These are phyloP conservation scores for Gerris lacustris DNA, from an alignment of 2,888 invertebrate genomes.

Conservation along the genomic window DNA sequence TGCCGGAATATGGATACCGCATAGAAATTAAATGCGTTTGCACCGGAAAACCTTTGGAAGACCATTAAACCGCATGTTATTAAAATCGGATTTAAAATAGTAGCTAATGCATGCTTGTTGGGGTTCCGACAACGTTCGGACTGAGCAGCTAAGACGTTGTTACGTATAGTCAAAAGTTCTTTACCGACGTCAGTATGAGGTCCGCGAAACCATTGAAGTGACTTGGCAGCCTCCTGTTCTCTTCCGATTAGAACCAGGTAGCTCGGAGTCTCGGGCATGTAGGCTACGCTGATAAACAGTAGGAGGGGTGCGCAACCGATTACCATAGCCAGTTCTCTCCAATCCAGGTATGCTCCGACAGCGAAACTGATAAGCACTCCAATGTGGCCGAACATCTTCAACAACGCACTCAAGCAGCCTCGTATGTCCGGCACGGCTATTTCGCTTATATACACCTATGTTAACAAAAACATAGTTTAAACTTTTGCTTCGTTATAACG, in stretches of 20 bases:
- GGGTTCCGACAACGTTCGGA: conserved; percentile 26
- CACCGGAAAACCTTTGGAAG: conserved; percentile 46
- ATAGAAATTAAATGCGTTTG: conserved; percentile 73
- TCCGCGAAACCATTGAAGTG: conserved; percentile 72
- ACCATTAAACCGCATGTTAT: conserved; percentile 60
- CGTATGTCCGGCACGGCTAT: conserved; percentile 76
- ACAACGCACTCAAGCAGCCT: conserved; percentile 72
- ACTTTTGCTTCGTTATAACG: neutral
- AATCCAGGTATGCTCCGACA: conserved; percentile 69
- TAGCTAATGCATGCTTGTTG: conserved; percentile 25
- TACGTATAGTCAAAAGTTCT: conserved; percentile 57
- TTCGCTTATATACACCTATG: conserved; percentile 78
- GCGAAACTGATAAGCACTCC: conserved; percentile 75
- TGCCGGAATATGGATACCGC: conserved; percentile 75
- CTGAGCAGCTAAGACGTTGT: conserved; percentile 47
- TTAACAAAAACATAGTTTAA: neutral
- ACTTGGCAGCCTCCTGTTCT: conserved; percentile 55
- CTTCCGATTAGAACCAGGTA: conserved; percentile 64
- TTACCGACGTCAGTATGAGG: conserved; percentile 62
- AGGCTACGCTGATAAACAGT: conserved; percentile 48
- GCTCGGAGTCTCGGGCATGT: conserved; percentile 81
- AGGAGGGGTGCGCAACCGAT: conserved; percentile 66
- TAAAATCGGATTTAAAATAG: conserved; percentile 55
- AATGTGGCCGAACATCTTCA: conserved; percentile 73
- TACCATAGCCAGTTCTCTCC: conserved; percentile 70